Evolutionary conservation across 2,113 vertebrate species (phyloP), one percentile per base, ranked within the genome.

Genomic region (Vicugna pacos): DNA sequence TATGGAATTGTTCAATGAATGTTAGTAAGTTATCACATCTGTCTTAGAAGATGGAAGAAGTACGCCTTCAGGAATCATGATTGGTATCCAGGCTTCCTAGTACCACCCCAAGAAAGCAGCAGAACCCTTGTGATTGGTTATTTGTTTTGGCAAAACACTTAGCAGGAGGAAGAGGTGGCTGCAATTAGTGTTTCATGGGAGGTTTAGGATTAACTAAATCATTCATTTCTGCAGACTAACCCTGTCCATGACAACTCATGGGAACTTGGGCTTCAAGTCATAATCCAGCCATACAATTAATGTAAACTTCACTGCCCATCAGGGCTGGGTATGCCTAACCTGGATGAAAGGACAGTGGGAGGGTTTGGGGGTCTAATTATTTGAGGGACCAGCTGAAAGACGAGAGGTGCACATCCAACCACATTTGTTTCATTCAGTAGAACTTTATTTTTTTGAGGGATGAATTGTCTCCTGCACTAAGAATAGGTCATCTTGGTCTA

Each of bases 191-290:
- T 81, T 89, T 86, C 35, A 84, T 20, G 38, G 62, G 77, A 95
- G 26, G 50, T 73, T 96, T 89, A 91, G 73, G 28, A 92, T 83
- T 56, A 88, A 97, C n/a, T 94, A 88, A 97, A 73, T 94, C 94
- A 94, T 69, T 69, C 80, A 65, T 5, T 64, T 92, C 10, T 15
- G n/a, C 22, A 91, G 52, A 88, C 64, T 88, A 84, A 98, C 52
- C 20, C 52, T 91, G 64, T 52, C 58, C 10, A 46, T 73, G 85
- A 70, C 95, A 94, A 87, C 64, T 90, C 84, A 92, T 60, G 38
- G 89, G 88, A 91, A 67, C 35, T 75, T 62, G 3, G 82, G 52
- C 76, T 93, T 93, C 69, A 77, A 58, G 32, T 87, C 38, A 73
- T 52, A 90, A 79, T 92, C 64, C 88, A 92, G 30, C 3, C 24